Evolutionary conservation across 2,888 invertebrate species (phyloP).

Genomic region (Torymus texanus): DNA sequence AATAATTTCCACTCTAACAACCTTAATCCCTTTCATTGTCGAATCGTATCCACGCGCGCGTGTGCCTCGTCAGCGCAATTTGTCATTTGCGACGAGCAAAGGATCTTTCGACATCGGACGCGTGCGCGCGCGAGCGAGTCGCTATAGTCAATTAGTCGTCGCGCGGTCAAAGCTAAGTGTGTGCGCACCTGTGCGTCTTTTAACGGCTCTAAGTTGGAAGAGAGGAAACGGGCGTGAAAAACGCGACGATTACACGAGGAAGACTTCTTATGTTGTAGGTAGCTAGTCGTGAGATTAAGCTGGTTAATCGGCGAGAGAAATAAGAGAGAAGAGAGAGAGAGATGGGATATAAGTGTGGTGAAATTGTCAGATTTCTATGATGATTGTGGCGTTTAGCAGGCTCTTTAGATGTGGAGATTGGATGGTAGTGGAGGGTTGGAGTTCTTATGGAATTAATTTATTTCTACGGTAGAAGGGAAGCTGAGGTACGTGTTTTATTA

Average conservation of each 20-base stretch:
- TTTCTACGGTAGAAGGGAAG: too few relatives aligned
- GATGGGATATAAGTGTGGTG: too few relatives aligned
- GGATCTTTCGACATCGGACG: background rate
- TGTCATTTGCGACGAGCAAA: conserved; percentile 29
- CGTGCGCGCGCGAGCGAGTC: background rate
- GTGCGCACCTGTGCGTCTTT: conserved; percentile 5
- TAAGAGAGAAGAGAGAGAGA: too few relatives aligned
- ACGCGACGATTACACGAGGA: conserved; percentile 60
- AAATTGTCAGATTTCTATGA: too few relatives aligned
- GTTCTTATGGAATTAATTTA: too few relatives aligned
- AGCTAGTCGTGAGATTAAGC: conserved; percentile 15
- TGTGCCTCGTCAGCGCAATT: conserved; percentile 40
- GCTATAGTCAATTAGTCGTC: conserved; percentile 60
- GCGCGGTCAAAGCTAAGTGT: conserved; percentile 12
- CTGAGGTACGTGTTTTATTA: too few relatives aligned
- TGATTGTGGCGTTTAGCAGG: too few relatives aligned
- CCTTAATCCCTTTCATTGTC: conserved; percentile 36
- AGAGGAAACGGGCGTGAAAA: conserved; percentile 65
- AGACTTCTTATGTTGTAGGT: conserved; percentile 1
- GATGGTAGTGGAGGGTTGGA: too few relatives aligned
- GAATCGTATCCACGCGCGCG: background rate
- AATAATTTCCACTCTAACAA: conserved; percentile 27
- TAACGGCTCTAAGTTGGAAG: conserved; percentile 11
- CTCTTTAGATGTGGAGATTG: too few relatives aligned
- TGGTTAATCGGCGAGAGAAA: conserved; percentile 21